Percentiles rank a stretch among this genome's conserved stretches.
Evolutionary conservation across 2,797 vertebrate species (phyloP).

Genomic region (Hapalemur alaotrensis): DNA sequence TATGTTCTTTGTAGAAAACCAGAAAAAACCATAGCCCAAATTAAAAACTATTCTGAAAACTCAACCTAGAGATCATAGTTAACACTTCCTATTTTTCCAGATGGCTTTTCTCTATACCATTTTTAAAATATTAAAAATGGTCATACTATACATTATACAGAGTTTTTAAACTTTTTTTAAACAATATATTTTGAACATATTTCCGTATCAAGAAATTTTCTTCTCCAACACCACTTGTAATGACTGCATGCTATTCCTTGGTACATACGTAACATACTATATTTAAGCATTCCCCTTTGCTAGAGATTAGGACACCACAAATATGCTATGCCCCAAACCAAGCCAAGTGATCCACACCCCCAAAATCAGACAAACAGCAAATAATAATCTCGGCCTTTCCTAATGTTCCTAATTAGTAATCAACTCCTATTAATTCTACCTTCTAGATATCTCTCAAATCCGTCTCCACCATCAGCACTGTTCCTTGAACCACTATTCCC

Average conservation of each 20-base stretch:
- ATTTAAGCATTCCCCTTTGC: not conserved
- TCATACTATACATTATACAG: not conserved
- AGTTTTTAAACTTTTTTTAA: slow-evolving; percentile 20
- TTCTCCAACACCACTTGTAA: not conserved
- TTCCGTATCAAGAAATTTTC: slow-evolving; percentile 3
- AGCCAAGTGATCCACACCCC: not conserved
- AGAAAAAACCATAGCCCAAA: not conserved
- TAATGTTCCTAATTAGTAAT: not conserved
- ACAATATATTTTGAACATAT: slow-evolving; percentile 6
- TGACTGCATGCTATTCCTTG: not conserved
- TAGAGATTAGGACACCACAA: not conserved
- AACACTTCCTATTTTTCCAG: slow-evolving; percentile 25
- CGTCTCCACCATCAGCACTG: not conserved
- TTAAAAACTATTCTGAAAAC: slow-evolving; percentile 54
- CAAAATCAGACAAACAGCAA: slow-evolving; percentile 24
- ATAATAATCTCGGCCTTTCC: not conserved
- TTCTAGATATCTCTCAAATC: not conserved
- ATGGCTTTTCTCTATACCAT: not conserved
- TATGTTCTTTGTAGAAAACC: slow-evolving; percentile 62
- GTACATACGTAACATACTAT: not conserved
- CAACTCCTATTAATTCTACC: not conserved
- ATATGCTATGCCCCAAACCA: not conserved
- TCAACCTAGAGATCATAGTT: slow-evolving; percentile 32
- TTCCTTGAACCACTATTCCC: not conserved
- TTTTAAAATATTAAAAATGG: slow-evolving; percentile 10